Conservation (phyloP, 2,888 invertebrate genomes). For the Pterobdella sp. region DNA sequence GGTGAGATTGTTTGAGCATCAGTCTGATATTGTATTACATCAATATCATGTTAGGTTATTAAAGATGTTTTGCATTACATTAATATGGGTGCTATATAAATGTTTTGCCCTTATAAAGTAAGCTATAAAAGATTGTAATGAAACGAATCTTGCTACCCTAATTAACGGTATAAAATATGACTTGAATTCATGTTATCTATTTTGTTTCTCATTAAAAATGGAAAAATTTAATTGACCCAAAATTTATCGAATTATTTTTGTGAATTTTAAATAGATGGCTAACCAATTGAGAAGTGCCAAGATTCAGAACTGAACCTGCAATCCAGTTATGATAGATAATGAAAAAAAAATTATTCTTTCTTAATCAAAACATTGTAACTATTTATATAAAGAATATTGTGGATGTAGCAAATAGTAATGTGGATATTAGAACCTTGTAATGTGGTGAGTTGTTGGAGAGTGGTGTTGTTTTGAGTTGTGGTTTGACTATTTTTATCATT, state of each 20-base stretch:
- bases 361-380: too few relatives aligned
- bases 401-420: neutral
- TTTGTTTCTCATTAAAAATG: too few relatives aligned
- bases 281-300: neutral
- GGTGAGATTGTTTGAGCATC: slow-evolving; percentile 11
- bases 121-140: too few relatives aligned
- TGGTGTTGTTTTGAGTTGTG: neutral
- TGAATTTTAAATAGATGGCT: neutral
- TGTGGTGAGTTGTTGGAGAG: slow-evolving; percentile 8
- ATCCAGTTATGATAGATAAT: too few relatives aligned
- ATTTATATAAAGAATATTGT: neutral
- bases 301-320: slow-evolving; percentile 2
- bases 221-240: too few relatives aligned
- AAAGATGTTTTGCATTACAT: neutral
- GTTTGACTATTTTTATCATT: neutral
- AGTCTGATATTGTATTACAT: neutral
- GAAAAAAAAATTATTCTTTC: too few relatives aligned
- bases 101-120: too few relatives aligned
- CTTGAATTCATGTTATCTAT: too few relatives aligned
- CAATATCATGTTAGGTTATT: neutral
- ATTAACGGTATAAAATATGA: too few relatives aligned
- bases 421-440: slow-evolving; percentile 2
- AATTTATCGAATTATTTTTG: neutral
- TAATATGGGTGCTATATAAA: too few relatives aligned
- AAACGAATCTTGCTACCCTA: too few relatives aligned